Percentiles rank a stretch among this genome's conserved stretches.
phyloP scores from a whole-genome alignment of 2,113 vertebrate species.

The Chauna torquata region DNA sequence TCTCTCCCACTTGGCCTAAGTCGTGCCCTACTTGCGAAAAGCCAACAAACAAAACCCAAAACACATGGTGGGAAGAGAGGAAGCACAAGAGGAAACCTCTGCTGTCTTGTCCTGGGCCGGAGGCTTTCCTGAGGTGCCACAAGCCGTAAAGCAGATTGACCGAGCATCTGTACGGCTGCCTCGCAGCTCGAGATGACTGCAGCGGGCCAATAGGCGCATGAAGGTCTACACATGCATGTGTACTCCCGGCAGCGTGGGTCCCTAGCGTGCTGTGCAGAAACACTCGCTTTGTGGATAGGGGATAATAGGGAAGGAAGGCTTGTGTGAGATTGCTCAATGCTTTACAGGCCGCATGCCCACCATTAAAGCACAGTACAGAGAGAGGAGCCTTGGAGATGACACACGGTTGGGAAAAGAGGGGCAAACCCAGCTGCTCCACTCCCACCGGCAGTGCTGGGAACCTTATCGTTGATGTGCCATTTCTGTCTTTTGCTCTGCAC shows the following conservation, averaged over 20 bases:
- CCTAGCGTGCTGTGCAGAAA: not conserved
- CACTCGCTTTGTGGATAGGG: not conserved
- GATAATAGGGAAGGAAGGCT: not conserved
- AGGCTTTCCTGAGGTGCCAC: not conserved
- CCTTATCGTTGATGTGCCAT: not conserved
- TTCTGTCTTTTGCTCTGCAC: not conserved
- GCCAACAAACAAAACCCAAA: not conserved
- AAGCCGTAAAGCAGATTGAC: not conserved
- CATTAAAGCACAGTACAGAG: not conserved
- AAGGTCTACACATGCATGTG: not conserved
- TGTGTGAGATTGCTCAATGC: not conserved
- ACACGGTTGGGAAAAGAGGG: not conserved
- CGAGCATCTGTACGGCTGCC: rapidly evolving
- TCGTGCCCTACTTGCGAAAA: not conserved
- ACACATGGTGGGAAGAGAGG: not conserved
- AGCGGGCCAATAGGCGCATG: rapidly evolving
- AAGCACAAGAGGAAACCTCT: not conserved
- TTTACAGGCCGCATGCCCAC: rapidly evolving
- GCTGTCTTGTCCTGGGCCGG: not conserved
- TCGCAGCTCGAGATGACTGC: not conserved
- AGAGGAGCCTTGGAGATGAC: not conserved
- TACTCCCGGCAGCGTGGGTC: not conserved
- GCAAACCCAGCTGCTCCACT: not conserved
- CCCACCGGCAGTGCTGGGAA: not conserved
- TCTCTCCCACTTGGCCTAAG: not conserved